These are phyloP conservation scores for Axinella damicornis DNA, from an alignment of 37 sponge, comb jelly and placozoan genomes.

Conservation along the genomic window DNA sequence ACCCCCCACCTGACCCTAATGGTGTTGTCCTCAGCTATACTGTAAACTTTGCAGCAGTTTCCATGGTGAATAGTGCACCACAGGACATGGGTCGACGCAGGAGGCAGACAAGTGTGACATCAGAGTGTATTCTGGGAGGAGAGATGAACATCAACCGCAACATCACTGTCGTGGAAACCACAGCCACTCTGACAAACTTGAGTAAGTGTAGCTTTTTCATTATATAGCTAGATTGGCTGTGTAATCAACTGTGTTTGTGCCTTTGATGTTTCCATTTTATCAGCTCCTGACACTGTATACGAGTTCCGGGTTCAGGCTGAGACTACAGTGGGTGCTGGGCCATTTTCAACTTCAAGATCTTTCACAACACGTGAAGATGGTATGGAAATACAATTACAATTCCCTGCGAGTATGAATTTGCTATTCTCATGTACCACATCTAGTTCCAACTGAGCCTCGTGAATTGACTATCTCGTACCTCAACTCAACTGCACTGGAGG, in stretches of 20 bases:
- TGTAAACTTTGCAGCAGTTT: conserved; percentile 27
- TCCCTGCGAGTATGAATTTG: too few relatives aligned
- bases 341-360: conserved; percentile 15
- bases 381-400: neutral
- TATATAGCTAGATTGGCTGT: too few relatives aligned
- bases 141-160: conserved; percentile 12
- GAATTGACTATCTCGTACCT: neutral
- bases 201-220: conserved; percentile 12
- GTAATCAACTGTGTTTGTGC: neutral
- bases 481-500: conserved; percentile 29
- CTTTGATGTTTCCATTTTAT: neutral
- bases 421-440: neutral
- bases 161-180: conserved; percentile 31
- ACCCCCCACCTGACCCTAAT: conserved; percentile 20
- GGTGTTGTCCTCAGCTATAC: conserved; percentile 27
- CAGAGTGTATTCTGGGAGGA: conserved; percentile 35
- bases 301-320: conserved; percentile 28
- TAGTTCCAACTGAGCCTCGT: conserved; percentile 13
- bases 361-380: conserved; percentile 39
- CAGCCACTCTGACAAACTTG: conserved; percentile 3
- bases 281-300: conserved; percentile 56
- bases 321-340: conserved; percentile 32
- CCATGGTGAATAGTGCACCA: neutral
- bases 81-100: neutral
- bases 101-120: conserved; percentile 15